A percentile compares a stretch with the other conserved stretches of the same genome.
phyloP scores from a whole-genome alignment of 2,113 vertebrate genomes.

The Notarius lentiginosus region DNA sequence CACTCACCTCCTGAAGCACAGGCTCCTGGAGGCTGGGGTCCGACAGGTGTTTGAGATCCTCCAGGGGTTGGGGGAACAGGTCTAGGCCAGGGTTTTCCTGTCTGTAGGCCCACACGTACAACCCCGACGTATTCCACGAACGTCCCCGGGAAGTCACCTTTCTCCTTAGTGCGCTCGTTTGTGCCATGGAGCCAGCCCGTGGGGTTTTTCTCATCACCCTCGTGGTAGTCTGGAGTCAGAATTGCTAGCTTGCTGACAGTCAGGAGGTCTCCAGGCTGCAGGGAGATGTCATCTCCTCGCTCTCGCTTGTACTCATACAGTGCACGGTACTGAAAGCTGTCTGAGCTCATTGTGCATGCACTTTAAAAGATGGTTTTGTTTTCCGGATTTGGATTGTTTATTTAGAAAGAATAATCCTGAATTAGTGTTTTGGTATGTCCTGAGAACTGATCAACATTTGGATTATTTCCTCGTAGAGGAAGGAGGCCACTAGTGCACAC shows the following conservation, averaged over 20 bases:
- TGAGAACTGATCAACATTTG: slow-evolving; percentile 45
- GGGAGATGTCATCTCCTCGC: slow-evolving; percentile 76
- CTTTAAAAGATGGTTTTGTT: slow-evolving; percentile 35
- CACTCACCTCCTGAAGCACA: slow-evolving; percentile 71
- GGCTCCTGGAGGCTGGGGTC: slow-evolving; percentile 37
- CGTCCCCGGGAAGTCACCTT: slow-evolving; percentile 78
- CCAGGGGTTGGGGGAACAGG: slow-evolving; percentile 66
- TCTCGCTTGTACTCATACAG: slow-evolving; percentile 80
- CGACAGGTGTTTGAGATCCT: slow-evolving; percentile 44
- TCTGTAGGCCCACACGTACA: slow-evolving; percentile 41
- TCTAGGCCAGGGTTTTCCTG: slow-evolving; percentile 70
- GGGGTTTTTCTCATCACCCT: slow-evolving; percentile 74
- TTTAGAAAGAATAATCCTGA: slow-evolving; percentile 17
- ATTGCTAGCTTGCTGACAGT: slow-evolving; percentile 69
- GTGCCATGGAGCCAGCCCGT: slow-evolving; percentile 78
- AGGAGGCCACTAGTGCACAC: slow-evolving; percentile 32
- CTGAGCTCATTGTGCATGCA: slow-evolving; percentile 68
- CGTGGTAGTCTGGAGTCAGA: slow-evolving; percentile 68
- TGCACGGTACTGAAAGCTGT: slow-evolving; percentile 78
- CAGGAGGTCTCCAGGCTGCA: slow-evolving; percentile 77
- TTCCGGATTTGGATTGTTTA: slow-evolving; percentile 10
- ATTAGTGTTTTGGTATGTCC: slow-evolving; percentile 32
- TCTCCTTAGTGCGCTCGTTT: slow-evolving; percentile 81
- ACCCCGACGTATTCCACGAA: slow-evolving; percentile 80
- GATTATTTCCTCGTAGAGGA: slow-evolving; percentile 33